phyloP scores from a whole-genome alignment of 2,888 invertebrate genomes.

The Pterostichus madidus region DNA sequence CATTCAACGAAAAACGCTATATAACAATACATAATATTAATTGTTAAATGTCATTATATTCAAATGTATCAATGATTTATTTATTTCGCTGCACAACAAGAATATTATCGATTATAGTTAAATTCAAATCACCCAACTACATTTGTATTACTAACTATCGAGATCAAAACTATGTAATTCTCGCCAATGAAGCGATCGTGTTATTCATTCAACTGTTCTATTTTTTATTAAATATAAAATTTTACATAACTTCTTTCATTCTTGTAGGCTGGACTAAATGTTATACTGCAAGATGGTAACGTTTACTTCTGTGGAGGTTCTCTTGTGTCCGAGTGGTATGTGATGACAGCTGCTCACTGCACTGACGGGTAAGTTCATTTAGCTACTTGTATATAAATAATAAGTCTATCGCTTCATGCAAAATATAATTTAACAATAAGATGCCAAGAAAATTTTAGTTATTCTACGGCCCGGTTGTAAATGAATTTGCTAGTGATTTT shows the following conservation, averaged over 20 bases:
- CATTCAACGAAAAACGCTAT: neutral
- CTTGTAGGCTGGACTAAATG: conserved; percentile 66
- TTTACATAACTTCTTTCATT: neutral
- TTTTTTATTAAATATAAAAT: too few relatives aligned
- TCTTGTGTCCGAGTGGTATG: conserved; percentile 68
- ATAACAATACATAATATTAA: neutral
- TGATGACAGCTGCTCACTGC: conserved; percentile 70
- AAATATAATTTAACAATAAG: neutral
- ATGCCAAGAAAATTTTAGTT: neutral
- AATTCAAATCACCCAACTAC: too few relatives aligned
- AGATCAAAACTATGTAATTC: too few relatives aligned
- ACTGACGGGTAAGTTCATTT: conserved; percentile 68
- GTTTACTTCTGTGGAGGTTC: conserved; percentile 69
- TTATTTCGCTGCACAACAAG: too few relatives aligned
- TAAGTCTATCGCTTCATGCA: neutral
- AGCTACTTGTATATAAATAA: too few relatives aligned
- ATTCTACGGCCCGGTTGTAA: neutral
- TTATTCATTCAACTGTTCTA: too few relatives aligned
- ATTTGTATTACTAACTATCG: too few relatives aligned
- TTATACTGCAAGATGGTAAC: conserved; percentile 59
- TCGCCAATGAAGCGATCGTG: too few relatives aligned
- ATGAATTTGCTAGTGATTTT: neutral
- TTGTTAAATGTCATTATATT: neutral
- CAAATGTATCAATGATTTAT: too few relatives aligned
- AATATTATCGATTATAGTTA: too few relatives aligned